Percentiles rank a stretch among this genome's conserved stretches.
Conservation (phyloP, 2,113 vertebrate species). For the Cynoglossus semilaevis region DNA sequence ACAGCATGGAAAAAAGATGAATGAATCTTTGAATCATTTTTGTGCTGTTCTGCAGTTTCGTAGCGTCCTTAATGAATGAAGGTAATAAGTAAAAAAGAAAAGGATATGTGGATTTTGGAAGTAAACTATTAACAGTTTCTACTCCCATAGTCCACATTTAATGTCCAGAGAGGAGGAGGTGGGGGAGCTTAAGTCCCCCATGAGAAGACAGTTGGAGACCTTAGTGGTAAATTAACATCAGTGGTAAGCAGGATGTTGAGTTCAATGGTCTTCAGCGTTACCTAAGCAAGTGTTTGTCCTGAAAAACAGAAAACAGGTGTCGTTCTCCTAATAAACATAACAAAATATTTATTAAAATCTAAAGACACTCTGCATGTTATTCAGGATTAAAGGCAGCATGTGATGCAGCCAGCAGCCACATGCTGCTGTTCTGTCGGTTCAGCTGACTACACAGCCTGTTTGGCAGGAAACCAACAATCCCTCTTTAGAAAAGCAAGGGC, state of each 20-base stretch:
- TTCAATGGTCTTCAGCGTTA: background rate
- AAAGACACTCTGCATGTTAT: background rate
- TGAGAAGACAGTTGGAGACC: too few relatives aligned
- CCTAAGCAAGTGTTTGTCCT: background rate
- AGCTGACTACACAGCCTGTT: slow-evolving; percentile 35
- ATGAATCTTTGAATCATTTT: too few relatives aligned
- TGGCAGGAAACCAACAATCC: slow-evolving; percentile 30
- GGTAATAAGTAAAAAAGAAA: too few relatives aligned
- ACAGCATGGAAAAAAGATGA: slow-evolving; percentile 1
- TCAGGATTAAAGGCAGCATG: slow-evolving; percentile 11
- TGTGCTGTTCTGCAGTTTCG: too few relatives aligned
- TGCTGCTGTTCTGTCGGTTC: slow-evolving; percentile 30
- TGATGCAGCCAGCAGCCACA: slow-evolving; percentile 15
- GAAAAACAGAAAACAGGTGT: background rate
- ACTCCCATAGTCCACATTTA: too few relatives aligned
- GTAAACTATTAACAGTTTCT: too few relatives aligned
- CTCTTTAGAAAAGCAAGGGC: background rate
- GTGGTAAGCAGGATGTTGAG: background rate
- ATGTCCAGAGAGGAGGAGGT: too few relatives aligned
- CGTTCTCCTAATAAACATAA: too few relatives aligned
- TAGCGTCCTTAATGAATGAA: too few relatives aligned
- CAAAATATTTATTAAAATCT: too few relatives aligned
- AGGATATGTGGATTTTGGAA: slow-evolving; percentile 7
- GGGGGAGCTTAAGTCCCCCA: too few relatives aligned
- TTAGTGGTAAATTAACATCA: too few relatives aligned